Base-by-base conservation (phyloP, 2,113 vertebrate genomes). In the Boulengeromyrus knoepffleri region DNA sequence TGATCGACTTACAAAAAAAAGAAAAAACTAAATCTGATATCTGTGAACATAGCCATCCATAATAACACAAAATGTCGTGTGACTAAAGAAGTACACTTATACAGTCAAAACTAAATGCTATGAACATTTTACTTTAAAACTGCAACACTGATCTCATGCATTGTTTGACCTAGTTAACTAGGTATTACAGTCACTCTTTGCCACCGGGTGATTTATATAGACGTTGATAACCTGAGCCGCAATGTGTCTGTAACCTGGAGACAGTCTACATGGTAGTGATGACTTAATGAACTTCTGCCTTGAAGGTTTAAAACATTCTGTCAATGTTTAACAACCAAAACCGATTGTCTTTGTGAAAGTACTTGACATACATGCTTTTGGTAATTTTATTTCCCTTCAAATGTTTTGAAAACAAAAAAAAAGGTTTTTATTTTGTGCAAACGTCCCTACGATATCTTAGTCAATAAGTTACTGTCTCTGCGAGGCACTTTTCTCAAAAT, bases 301-400 rank as follows among this genome's bases (percentile, higher is more conserved):
- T 27, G 85, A 86, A 86, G 46, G 19, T n/a, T n/a, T 86, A 86
- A 86, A 45, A 86, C n/a, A 47, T 27, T 86, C 46, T 49, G 85
- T 86, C 45, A 52, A 86, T 86, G n/a, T 86, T 50, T 86, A 86
- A 86, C 85, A 86, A 52, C 19, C 85, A 13, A 86, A 49, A 42
- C 17, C 9, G 5, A 19, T 24, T 9, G 47, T 50, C 2, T 27
- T n/a, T 13, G 13, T 15, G n/a, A 87, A n/a, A 53, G 24, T 27
- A 31, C 13, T 31, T 15, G 46, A 50, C 9, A 87, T 17, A 36
- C 24, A 36, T n/a, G 6, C 85, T 31, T 49, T 24, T 24, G 4
- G 24, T 49, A 47, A 47, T 47, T 85, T 85, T 24, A 24, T 85
- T 8, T 24, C 9, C 42, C 46, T 45, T 21, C 13, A 45, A 85